Conservation (phyloP, 2,888 invertebrate species). For the Monopis laevigella region DNA sequence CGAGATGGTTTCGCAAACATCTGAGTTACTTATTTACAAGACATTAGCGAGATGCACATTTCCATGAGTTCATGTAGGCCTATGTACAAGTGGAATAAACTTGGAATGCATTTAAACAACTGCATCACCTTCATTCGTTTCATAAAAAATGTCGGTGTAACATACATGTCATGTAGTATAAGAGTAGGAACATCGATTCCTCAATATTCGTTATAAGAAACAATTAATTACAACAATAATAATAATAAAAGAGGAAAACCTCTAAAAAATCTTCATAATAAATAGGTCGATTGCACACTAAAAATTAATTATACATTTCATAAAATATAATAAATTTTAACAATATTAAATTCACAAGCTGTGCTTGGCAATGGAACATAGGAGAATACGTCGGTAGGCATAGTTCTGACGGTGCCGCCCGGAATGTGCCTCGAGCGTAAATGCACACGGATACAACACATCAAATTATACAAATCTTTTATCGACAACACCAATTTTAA, state of each 20-base stretch:
- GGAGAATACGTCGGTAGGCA: background rate
- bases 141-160: conserved; percentile 43
- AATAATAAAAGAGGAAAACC: conserved; percentile 1
- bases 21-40: conserved; percentile 1
- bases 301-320: conserved; percentile 10
- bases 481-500: conserved; percentile 5
- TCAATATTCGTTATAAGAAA: conserved; percentile 20
- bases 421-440: background rate
- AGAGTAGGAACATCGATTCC: conserved; percentile 61
- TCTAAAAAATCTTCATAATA: conserved; percentile 10
- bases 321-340: conserved; percentile 11
- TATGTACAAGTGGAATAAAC: conserved; percentile 65
- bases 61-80: conserved; percentile 43
- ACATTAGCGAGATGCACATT: conserved; percentile 1
- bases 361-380: conserved; percentile 3
- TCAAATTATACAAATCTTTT: background rate
- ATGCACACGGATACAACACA: background rate
- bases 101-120: conserved; percentile 58
- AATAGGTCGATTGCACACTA: conserved; percentile 12
- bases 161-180: conserved; percentile 36
- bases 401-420: background rate
- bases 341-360: conserved; percentile 12
- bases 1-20: too few relatives aligned
- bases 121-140: conserved; percentile 28
- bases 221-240: background rate